Evolutionary conservation across 2,113 vertebrate genomes (phyloP).

Genomic region (Pygoscelis adeliae): DNA sequence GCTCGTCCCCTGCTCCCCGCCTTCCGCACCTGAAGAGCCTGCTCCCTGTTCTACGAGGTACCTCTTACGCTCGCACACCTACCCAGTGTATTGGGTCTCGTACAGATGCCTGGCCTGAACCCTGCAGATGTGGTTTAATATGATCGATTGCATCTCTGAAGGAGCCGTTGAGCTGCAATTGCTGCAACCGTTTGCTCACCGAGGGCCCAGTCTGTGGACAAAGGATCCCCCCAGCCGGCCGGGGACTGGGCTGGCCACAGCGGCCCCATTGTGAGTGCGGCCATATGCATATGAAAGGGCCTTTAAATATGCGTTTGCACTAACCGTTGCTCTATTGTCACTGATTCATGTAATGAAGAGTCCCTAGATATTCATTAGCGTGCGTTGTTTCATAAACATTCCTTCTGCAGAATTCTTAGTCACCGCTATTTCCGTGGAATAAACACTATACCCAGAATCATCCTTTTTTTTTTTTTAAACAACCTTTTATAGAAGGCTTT

Average conservation of each 20-base stretch:
- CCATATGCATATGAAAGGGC: slow-evolving; percentile 21
- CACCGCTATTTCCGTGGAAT: accelerated
- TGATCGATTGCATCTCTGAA: not conserved
- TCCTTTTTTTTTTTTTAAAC: not conserved
- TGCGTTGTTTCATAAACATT: not conserved
- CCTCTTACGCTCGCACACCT: accelerated
- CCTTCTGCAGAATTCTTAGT: not conserved
- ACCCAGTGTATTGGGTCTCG: accelerated
- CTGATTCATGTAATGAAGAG: not conserved
- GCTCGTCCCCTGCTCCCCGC: not conserved
- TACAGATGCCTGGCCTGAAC: not conserved
- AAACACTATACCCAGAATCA: not conserved
- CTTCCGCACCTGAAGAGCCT: accelerated
- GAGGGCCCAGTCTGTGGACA: not conserved
- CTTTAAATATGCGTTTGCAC: not conserved
- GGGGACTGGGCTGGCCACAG: not conserved
- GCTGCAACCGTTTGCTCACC: not conserved
- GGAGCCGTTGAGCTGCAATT: not conserved
- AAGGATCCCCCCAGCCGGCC: not conserved
- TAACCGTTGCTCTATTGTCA: not conserved
- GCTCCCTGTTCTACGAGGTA: accelerated
- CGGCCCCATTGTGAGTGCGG: not conserved
- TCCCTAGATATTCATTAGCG: not conserved
- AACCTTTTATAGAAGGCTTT: not conserved
- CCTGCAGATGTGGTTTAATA: not conserved